Percentiles rank a stretch among this genome's conserved stretches.
Conservation (phyloP, 2,797 vertebrate genomes). For the Hypotaenidia okinawae region DNA sequence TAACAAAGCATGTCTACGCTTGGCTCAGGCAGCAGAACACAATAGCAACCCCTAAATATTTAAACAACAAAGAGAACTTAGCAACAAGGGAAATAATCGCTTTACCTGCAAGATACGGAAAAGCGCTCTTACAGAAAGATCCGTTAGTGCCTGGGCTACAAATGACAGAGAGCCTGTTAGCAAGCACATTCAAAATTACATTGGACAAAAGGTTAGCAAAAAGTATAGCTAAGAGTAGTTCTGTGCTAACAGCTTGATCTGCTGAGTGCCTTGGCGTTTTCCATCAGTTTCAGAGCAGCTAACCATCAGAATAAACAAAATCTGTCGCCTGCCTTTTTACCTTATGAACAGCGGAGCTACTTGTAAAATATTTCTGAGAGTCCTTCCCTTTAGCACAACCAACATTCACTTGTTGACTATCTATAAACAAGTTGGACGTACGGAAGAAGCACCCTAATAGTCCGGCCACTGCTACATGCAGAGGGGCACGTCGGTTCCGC, state of each 20-base stretch:
- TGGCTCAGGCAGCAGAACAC: neutral
- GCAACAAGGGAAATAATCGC: neutral
- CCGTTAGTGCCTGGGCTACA: neutral
- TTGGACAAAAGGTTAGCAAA: neutral
- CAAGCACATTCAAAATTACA: neutral
- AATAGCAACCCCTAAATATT: slow-evolving; percentile 33
- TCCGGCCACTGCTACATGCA: neutral
- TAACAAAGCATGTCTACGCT: neutral
- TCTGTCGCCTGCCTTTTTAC: neutral
- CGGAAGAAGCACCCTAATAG: neutral
- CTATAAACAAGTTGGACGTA: neutral
- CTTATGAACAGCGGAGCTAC: neutral
- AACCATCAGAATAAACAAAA: neutral
- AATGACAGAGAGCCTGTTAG: neutral
- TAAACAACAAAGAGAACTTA: slow-evolving; percentile 26
- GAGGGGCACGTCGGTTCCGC: neutral
- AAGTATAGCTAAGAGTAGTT: neutral
- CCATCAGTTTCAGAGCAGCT: neutral
- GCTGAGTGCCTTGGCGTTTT: neutral
- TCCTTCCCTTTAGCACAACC: neutral
- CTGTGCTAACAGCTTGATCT: neutral
- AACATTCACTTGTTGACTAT: neutral
- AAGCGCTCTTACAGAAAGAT: neutral
- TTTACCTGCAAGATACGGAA: neutral
- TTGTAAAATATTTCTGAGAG: neutral